Base-by-base conservation (phyloP, 2,797 vertebrate genomes). In the Sebastes variabilis region DNA sequence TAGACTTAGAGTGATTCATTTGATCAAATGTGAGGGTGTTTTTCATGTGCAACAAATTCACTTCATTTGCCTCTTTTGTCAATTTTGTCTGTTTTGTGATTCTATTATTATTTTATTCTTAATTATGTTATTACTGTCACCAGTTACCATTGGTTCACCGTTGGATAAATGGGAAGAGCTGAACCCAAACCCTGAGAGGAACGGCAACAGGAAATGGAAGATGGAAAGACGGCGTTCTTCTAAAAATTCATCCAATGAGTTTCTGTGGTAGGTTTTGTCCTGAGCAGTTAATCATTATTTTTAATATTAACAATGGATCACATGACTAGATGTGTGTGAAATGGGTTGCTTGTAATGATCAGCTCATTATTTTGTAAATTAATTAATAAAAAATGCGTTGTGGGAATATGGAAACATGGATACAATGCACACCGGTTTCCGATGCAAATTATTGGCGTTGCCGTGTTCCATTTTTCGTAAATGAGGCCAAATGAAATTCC, bases 111-210 rank as follows among this genome's bases (percentile, higher is more conserved):
- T 70, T 18, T 55, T 10, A 64, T 64, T 86, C 6, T 42, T 24
- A 29, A 10, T 60, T 29, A 16, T 67, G 67, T 60, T 80, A 10
- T 77, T 60, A 2, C n/a, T 89, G 36, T 91, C 81, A 83, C 66
- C 81, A 95, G 92, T 87, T 83, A 95, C 96, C 73, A 96, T 97
- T 92, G 96, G 97, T 72, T 97, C 97, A 65, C 95, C 97, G 5
- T 66, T 99, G 93, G 98, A 99, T 86, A 99, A 98, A 95, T 99
- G 99, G 99, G 97, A 99, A 85, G 98, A 99, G 34, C 93, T 97
- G 77, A 97, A 93, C 88, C 95, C 95, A 82, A 97, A 95, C 30
- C 94, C 96, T 70, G 98, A 98, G 77, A 95, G 95, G 92, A 97
- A 94, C 38, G 94, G 94, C 75, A 98, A 97, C 89, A 95, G 94